Conservation (phyloP, 1,140 invertebrate species). For the Drosophila azteca region DNA sequence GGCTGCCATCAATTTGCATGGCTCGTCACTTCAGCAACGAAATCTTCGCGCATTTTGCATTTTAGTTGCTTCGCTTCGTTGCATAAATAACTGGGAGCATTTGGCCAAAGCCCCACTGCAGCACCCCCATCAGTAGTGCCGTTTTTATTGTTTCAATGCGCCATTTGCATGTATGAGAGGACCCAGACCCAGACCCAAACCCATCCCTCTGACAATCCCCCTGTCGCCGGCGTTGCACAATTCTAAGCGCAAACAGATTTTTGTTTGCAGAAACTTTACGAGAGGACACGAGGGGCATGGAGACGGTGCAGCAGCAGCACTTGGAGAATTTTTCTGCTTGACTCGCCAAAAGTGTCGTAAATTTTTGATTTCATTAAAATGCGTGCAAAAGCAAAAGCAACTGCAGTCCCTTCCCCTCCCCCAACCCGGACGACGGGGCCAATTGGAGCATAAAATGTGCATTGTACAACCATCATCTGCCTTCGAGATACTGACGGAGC, state of each 20-base stretch:
- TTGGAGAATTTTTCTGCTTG: conserved; percentile 66
- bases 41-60: conserved; percentile 72
- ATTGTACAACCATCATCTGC: conserved; percentile 36
- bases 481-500: conserved; percentile 7
- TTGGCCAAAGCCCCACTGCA: not conserved
- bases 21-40: conserved; percentile 63
- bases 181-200: not conserved
- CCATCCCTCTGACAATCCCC: not conserved
- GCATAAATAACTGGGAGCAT: conserved; percentile 70
- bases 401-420: not conserved
- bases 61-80: conserved; percentile 69
- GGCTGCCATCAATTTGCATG: conserved; percentile 66
- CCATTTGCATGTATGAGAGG: conserved; percentile 67
- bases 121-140: conserved; percentile 36
- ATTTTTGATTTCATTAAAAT: conserved; percentile 80
- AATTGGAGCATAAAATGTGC: conserved; percentile 71
- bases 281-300: not conserved
- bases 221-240: conserved; percentile 43
- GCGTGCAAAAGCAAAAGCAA: conserved; percentile 43
- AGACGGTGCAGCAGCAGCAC: conserved; percentile 24
- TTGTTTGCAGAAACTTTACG: conserved; percentile 54
- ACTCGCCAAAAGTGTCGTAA: conserved; percentile 73
- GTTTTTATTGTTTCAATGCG: conserved; percentile 67
- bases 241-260: conserved; percentile 74
- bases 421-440: conserved; percentile 5